These are phyloP conservation scores for Notocelia uddmanniana DNA, from an alignment of 2,888 invertebrate genomes.

Conservation along the genomic window DNA sequence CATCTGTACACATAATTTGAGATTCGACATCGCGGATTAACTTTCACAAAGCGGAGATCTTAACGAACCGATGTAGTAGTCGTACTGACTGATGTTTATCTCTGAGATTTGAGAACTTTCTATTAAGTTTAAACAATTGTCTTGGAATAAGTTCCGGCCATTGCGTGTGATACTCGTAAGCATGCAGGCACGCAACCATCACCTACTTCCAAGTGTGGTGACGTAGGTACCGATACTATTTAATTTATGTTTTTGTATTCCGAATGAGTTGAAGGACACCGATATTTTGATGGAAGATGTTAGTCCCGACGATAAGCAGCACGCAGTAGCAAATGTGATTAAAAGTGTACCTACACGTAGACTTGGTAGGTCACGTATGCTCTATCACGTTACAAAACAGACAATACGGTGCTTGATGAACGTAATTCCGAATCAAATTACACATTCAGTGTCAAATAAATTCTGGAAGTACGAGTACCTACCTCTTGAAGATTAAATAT, in stretches of 20 bases:
- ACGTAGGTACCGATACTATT: slow-evolving; percentile 28
- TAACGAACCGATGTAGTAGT: slow-evolving; percentile 46
- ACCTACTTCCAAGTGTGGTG: slow-evolving; percentile 9
- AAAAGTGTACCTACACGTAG: slow-evolving; percentile 20
- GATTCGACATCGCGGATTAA: slow-evolving; percentile 46
- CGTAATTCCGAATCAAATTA: slow-evolving; percentile 20
- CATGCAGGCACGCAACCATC: slow-evolving; percentile 41
- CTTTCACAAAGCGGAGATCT: slow-evolving; percentile 55
- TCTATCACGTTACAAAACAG: slow-evolving; percentile 23
- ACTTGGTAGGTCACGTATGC: slow-evolving; percentile 25
- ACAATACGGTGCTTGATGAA: slow-evolving; percentile 37
- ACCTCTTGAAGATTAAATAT: not conserved
- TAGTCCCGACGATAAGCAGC: slow-evolving; percentile 28
- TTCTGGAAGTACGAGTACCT: not conserved
- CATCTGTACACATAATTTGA: slow-evolving; percentile 26
- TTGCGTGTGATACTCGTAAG: slow-evolving; percentile 36
- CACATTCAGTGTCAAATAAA: slow-evolving; percentile 6
- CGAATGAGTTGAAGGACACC: slow-evolving; percentile 33
- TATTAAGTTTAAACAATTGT: slow-evolving; percentile 53
- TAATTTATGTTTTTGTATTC: slow-evolving; percentile 29
- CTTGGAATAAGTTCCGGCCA: slow-evolving; percentile 48
- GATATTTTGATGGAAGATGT: slow-evolving; percentile 3
- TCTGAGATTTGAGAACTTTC: slow-evolving; percentile 58
- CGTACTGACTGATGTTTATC: slow-evolving; percentile 46
- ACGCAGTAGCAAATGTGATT: slow-evolving; percentile 32